Evolutionary conservation across 2,888 invertebrate species (phyloP).

Genomic region (Lasioglossum zephyrum): DNA sequence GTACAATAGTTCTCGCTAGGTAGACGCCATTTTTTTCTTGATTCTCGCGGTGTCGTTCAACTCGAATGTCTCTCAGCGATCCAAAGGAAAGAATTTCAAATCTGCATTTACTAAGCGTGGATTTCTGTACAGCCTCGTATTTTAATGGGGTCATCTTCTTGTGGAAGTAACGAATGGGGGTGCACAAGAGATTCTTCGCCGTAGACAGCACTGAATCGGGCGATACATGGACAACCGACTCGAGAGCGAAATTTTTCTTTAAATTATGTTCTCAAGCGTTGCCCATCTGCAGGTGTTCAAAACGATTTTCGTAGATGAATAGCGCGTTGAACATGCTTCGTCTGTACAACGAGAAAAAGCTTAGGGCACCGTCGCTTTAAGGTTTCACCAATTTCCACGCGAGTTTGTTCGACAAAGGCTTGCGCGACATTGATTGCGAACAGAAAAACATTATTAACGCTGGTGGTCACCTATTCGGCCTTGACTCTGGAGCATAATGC

Average conservation of each 20-base stretch:
- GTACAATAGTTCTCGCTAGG: not conserved
- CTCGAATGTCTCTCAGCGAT: not conserved
- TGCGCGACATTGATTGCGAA: not conserved
- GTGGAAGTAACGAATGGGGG: not conserved
- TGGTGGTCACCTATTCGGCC: not conserved
- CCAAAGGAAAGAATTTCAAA: not conserved
- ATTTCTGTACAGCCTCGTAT: not conserved
- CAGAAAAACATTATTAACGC: not conserved
- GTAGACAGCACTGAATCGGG: not conserved
- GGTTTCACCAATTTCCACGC: not conserved
- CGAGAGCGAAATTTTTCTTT: not conserved
- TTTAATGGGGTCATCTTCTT: not conserved
- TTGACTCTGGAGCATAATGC: not conserved
- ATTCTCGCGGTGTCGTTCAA: not conserved
- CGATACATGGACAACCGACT: slow-evolving; percentile 14
- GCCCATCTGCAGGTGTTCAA: slow-evolving; percentile 9
- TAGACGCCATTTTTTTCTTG: not conserved
- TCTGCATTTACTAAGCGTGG: not conserved
- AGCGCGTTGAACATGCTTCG: slow-evolving; percentile 43
- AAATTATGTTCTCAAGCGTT: not conserved
- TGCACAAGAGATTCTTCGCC: not conserved
- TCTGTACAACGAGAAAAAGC: not conserved
- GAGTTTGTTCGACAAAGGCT: not conserved
- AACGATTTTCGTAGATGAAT: slow-evolving; percentile 35
- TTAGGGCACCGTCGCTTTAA: not conserved